Base-by-base conservation (phyloP, 2,113 vertebrate species). In the Anser brachyrhynchus region DNA sequence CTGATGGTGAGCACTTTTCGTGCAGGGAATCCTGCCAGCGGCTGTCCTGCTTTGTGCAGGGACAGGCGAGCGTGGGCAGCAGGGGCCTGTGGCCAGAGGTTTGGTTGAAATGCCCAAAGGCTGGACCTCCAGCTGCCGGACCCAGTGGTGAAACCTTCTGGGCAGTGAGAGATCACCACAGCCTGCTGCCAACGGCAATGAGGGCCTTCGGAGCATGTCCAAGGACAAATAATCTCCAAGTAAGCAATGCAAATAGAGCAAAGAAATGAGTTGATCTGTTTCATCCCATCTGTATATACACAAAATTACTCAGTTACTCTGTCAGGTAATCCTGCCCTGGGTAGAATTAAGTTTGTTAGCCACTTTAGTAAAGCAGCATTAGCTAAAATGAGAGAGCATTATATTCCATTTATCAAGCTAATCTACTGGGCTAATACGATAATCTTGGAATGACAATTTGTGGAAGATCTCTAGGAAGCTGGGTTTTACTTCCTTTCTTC, bases 321-420 rank as follows among this genome's bases (percentile, higher is more conserved):
- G 37, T 31, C 64, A 90, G 85, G 72, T 94, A 96, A 95, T 95
- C 89, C 94, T 91, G 54, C 15, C 49, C 83, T 72, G 73, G 52
- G 57, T 49, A 84, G 85, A 93, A 96, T 93, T 95, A 93, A 84
- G 23, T 86, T 96, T 95, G 73, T 92, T 96, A 93, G 83, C 23
- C 61, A 59, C 29, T 92, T 80, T 64, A 57, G 61, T 84, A 87
- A 96, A 90, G 88, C 61, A 90, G 83, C 83, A 78, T 94, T 90
- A 93, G 73, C 76, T 86, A 86, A 91, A 95, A 81, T 46, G 65
- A 89, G 89, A 95, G 65, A 2, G 2, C 43, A 90, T 94, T 93
- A 84, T 92, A 87, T 90, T 72, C 43, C 59, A 49, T 65, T 83
- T 92, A 41, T 81, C 70, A 67, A 87, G 65, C 13, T 96, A 82